Evolutionary conservation across 2,113 vertebrate genomes (phyloP), one percentile per base, ranked within the genome.

Genomic region (Tenebrosternarchus preto): DNA sequence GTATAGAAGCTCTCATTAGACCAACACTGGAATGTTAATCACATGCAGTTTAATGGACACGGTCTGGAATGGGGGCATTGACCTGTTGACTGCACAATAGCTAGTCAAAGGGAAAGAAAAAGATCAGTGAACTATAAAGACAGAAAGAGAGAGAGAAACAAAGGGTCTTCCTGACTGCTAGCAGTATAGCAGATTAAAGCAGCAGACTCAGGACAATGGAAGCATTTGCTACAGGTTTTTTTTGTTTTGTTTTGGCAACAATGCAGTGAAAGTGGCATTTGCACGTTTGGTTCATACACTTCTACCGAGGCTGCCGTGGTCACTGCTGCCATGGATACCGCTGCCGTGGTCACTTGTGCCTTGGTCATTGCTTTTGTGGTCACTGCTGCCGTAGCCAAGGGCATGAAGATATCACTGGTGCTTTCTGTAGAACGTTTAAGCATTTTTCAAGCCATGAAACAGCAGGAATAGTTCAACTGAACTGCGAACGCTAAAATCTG

Each of bases 1-100:
- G 64, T 69, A 29, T 29, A 66, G 20, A 15, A 73, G 25, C 66
- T 33, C 29, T 69, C 8, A 24, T 83, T 69, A 59, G 59, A 55
- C 19, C 22, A 70, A 70, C 68, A 79, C 59, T 71, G 82, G 82
- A 83, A 83, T 83, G 77, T 78, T 80, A 75, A 79, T 83, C 56
- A 79, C 82, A 75, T 79, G 82, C 77, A 63, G 76, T 20, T 68
- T 79, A 79, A 79, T 83, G 71, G 76, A 68, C 29, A 69, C 55
- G 22, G 76, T 39, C 36, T 79, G 27, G 71, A 60, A 64, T 79
- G 69, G 31, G 64, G 56, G 71, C 22, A 70, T 46, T 72, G 77
- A 12, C 24, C 29, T 43, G 31, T 67, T 78, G 56, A 79, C 68
- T 56, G 27, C 60, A 77, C 20, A 82, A 61, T 72, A 74, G 66